Evolutionary conservation across 2,888 invertebrate genomes (phyloP).

Genomic region (Caenorhabditis panamensis): DNA sequence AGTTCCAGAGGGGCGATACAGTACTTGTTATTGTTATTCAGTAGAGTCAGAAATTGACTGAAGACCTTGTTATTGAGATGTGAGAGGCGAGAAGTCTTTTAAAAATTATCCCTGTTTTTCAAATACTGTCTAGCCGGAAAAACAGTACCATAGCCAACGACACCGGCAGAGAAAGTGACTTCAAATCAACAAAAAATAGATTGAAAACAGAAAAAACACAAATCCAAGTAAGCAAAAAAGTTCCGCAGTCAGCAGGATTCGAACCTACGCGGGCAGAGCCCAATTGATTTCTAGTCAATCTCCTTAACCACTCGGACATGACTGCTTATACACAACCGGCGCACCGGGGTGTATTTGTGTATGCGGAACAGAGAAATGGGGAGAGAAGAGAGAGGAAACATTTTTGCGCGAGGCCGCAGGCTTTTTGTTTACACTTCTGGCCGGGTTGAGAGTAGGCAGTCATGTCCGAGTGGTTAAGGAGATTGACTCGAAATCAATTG

Average conservation of each 20-base stretch:
- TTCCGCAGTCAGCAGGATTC: conserved; percentile 80
- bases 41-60: too few relatives aligned
- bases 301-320: conserved; percentile 81
- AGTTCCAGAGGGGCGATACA: too few relatives aligned
- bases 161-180: too few relatives aligned
- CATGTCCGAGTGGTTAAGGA: conserved; percentile 74
- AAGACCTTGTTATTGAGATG: too few relatives aligned
- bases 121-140: too few relatives aligned
- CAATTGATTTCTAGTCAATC: conserved; percentile 81
- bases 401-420: neutral
- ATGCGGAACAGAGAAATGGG: neutral
- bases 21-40: too few relatives aligned
- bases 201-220: neutral
- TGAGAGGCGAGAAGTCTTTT: too few relatives aligned
- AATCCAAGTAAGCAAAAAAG: conserved; percentile 7
- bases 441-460: conserved; percentile 27
- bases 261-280: conserved; percentile 81
- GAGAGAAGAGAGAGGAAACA: neutral
- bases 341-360: neutral
- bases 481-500: conserved; percentile 75
- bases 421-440: neutral
- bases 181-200: too few relatives aligned
- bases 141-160: too few relatives aligned
- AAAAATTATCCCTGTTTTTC: too few relatives aligned
- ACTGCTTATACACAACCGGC: conserved; percentile 59